Base-by-base conservation (phyloP, 1,140 invertebrate genomes). In the Eubasilissa regina region DNA sequence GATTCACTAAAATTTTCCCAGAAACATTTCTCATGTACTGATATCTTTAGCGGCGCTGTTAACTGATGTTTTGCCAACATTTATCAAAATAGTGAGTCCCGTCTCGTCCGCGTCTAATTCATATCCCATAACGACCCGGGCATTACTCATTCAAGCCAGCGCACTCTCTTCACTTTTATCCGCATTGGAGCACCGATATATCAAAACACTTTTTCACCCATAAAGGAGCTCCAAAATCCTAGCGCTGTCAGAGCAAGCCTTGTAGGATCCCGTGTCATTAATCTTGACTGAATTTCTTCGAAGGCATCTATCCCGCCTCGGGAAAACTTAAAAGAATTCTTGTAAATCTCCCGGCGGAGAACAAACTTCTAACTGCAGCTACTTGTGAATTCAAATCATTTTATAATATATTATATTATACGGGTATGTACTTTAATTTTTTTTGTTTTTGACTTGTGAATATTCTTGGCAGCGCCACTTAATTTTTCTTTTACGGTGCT, bases 261-360 rank as follows among this genome's bases (percentile, higher is more conserved):
- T 78, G 66, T 56, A 70, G 55, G 62, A 76, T 75, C 53, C 72
- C 35, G 44, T 15, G 53, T 81, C 80, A 81, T 81, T 81, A 81
- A 81, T 81, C 80, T 81, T 76, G 55, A 25, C 51, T 53, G 74
- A 68, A 47, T 78, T 79, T 81, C 77, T 78, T 68, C 75, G 51
- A 53, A 64, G 66, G 62, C 47, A 68, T 78, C 74, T 21, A 43
- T 77, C 62, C 60, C 35, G 45, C 75, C 53, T 60, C 55, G 48
- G 73, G n/a, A 35, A 74, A 75, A 75, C 45, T 70, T 70, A 51
- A 70, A 70, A 70, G 66, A 70, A 70, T 70, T 70, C 48, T n/a
- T 7, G 45, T 64, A 53, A 51, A 70, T 48, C 47, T 35, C 25
- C 25, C 25, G 25, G 25, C 1, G 25, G 25, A 35, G 1, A 35